A percentile compares a stretch with the other conserved stretches of the same genome.
Conservation (phyloP, 2,113 vertebrate genomes). For the Azemiops feae region DNA sequence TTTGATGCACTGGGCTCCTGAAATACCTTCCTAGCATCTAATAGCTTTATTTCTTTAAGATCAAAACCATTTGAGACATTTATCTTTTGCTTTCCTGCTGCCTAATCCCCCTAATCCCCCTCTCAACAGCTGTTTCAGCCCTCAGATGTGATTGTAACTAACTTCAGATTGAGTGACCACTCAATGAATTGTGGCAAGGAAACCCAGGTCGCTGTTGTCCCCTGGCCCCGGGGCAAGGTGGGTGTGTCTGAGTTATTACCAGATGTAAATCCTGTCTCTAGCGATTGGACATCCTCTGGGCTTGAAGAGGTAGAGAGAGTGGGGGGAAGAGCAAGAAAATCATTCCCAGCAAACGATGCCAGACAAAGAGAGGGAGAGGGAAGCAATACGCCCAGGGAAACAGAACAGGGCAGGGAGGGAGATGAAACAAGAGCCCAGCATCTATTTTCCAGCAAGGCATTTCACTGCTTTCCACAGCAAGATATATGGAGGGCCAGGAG, state of each 20-base stretch:
- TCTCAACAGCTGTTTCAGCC: slow-evolving; percentile 18
- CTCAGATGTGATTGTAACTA: slow-evolving; percentile 1
- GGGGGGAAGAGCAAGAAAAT: background rate
- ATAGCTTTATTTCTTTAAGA: slow-evolving; percentile 35
- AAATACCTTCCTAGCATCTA: slow-evolving; percentile 14
- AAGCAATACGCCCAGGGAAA: background rate
- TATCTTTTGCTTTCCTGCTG: slow-evolving; percentile 29
- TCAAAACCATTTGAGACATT: slow-evolving; percentile 36
- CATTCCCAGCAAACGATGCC: background rate
- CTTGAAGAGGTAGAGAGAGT: background rate
- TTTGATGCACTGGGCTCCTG: background rate
- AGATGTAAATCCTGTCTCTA: background rate
- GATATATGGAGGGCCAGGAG: background rate
- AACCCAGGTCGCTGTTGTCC: background rate
- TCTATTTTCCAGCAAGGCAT: background rate
- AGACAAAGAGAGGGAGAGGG: background rate
- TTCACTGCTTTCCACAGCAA: background rate
- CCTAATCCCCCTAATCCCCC: slow-evolving; percentile 23
- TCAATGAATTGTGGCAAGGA: slow-evolving; percentile 25
- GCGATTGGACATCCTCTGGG: background rate
- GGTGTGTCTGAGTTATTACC: background rate
- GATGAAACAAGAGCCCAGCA: background rate
- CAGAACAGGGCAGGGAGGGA: background rate
- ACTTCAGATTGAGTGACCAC: slow-evolving; percentile 18
- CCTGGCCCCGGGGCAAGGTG: background rate